Percentiles rank a stretch among this genome's conserved stretches.
Evolutionary conservation across 2,888 invertebrate species (phyloP).

Genomic region (Caenorhabditis drosophilae): DNA sequence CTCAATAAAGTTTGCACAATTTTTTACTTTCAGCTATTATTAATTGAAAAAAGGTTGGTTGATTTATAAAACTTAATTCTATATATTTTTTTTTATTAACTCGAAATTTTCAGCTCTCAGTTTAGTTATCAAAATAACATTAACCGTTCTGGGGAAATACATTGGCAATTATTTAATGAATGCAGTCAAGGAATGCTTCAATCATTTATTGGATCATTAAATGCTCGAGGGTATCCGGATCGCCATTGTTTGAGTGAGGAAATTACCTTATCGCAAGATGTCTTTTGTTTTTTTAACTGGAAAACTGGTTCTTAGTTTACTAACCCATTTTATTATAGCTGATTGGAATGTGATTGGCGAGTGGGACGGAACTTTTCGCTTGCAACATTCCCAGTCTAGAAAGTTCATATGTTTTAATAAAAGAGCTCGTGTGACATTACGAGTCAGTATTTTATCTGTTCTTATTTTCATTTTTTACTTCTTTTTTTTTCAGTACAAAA

Average conservation of each 20-base stretch:
- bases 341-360: constrained; percentile 37
- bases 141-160: constrained; percentile 14
- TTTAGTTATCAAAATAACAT: constrained; percentile 11
- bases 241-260: constrained; percentile 39
- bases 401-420: constrained; percentile 46
- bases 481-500: constrained; percentile 30
- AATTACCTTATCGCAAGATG: no score
- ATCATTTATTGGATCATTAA: constrained; percentile 31
- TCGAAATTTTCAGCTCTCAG: constrained; percentile 13
- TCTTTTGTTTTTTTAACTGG: no score
- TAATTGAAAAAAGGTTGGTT: no score
- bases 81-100: no score
- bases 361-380: constrained; percentile 31
- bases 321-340: constrained; percentile 36
- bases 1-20: no score
- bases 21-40: no score
- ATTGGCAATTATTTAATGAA: constrained; percentile 46
- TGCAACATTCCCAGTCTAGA: constrained; percentile 41
- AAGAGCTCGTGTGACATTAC: constrained; percentile 22
- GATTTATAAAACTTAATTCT: no score
- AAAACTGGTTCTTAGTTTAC: no score
- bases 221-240: constrained; percentile 32
- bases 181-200: constrained; percentile 45
- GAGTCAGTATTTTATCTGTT: constrained; percentile 6
- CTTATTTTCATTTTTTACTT: neutral